Base-by-base conservation (phyloP, 2,113 vertebrate genomes). In the Pseudorhombus dupliciocellatus region DNA sequence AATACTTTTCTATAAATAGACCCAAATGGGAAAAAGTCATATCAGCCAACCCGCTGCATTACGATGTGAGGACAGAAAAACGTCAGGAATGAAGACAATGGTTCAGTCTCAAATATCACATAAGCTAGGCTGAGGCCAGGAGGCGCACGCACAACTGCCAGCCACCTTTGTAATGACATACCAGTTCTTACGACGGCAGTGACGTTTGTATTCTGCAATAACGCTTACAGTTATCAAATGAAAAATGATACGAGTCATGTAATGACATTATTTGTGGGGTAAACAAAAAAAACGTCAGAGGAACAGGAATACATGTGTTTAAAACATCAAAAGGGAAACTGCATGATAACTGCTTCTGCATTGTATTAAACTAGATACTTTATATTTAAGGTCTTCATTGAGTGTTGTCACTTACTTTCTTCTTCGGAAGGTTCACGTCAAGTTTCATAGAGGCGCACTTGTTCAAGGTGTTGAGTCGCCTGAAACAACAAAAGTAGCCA, bases 381-480 rank as follows among this genome's bases (percentile, higher is more conserved):
- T 2, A 42, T 42, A 4, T 42, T 15, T 16, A 44, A 18, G 40
- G 16, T 44, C 40, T 15, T 7, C 1, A 50, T 20, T 8, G 16
- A 1, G 5, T 16, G n/a, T 52, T 1, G 11, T 0, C 50, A 87
- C 95, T 95, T 94, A 98, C 98, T 94, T 96, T 98, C 92, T 97
- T 99, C 87, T 94, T 97, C 85, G 96, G 96, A 88, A 98, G 93
- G 94, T 94, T 97, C 84, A 98, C 94, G 81, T 99, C 97, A 87
- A 99, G 96, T 96, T 98, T 99, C 97, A 99, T 98, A 89, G 98
- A 98, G 91, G 97, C 96, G 87, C 96, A 99, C 94, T 97, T 98
- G 91, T 99, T 99, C 91, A 99, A 90, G 28, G 98, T 98, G 91
- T 97, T 95, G 84, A 99, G 95, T 77, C 98, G 95, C 92, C 98